Evolutionary conservation across 1,140 invertebrate species (phyloP).

Genomic region (Pectinophora gossypiella): DNA sequence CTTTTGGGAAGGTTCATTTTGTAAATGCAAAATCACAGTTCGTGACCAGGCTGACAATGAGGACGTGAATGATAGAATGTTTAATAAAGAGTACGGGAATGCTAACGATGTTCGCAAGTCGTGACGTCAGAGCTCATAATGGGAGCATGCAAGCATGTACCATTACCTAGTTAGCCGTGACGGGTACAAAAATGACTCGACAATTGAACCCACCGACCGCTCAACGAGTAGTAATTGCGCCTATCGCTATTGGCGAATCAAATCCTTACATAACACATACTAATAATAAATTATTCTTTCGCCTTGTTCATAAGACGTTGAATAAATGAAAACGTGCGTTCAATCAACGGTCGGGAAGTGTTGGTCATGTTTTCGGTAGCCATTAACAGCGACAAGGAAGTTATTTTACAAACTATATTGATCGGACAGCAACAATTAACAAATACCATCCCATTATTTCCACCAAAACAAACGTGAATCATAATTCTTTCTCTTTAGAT

Average conservation of each 20-base stretch:
- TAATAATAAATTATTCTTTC: conserved; percentile 13
- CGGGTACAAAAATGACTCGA: conserved; percentile 46
- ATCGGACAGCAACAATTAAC: too few relatives aligned
- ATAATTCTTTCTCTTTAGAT: too few relatives aligned
- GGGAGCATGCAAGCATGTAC: conserved; percentile 1
- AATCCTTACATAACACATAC: conserved; percentile 22
- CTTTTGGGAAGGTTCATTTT: not conserved
- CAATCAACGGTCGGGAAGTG: not conserved
- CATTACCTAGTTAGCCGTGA: conserved; percentile 29
- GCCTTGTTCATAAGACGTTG: not conserved
- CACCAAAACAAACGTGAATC: too few relatives aligned
- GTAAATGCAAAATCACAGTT: not conserved
- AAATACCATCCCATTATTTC: too few relatives aligned
- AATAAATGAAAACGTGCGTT: not conserved
- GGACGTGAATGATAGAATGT: not conserved
- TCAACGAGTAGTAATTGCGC: conserved; percentile 63
- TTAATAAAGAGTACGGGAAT: not conserved
- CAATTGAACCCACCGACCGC: conserved; percentile 58
- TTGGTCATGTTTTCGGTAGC: not conserved
- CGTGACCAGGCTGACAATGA: not conserved
- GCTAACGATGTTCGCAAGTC: not conserved
- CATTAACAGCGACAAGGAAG: conserved; percentile 9
- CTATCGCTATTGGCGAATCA: conserved; percentile 24
- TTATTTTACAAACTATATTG: conserved; percentile 3
- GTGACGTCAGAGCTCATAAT: not conserved